Conservation (phyloP, 2,888 invertebrate species). For the Halocaridina rubra region DNA sequence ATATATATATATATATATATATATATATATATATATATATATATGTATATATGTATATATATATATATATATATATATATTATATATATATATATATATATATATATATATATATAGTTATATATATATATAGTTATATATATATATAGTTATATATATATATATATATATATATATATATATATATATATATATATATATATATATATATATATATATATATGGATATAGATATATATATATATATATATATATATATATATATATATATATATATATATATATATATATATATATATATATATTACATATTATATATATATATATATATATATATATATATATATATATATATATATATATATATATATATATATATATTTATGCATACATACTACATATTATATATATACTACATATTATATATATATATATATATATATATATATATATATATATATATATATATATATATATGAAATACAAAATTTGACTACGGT, state of each 20-base stretch:
- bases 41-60: neutral
- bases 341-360: neutral
- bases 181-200: neutral
- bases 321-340: neutral
- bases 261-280: slow-evolving; percentile 8
- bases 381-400: neutral
- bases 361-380: neutral
- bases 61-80: neutral
- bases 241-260: slow-evolving; percentile 3
- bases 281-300: neutral
- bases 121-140: neutral
- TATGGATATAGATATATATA: neutral
- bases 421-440: neutral
- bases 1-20: slow-evolving; percentile 4
- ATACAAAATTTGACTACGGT: no score
- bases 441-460: no score
- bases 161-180: neutral
- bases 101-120: neutral
- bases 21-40: slow-evolving; percentile 3
- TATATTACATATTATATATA: neutral
- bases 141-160: neutral
- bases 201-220: neutral
- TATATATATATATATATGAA: no score
- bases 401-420: no score
- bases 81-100: neutral